Conservation (phyloP, 2,888 invertebrate genomes). For the Apodemia hepburni region DNA sequence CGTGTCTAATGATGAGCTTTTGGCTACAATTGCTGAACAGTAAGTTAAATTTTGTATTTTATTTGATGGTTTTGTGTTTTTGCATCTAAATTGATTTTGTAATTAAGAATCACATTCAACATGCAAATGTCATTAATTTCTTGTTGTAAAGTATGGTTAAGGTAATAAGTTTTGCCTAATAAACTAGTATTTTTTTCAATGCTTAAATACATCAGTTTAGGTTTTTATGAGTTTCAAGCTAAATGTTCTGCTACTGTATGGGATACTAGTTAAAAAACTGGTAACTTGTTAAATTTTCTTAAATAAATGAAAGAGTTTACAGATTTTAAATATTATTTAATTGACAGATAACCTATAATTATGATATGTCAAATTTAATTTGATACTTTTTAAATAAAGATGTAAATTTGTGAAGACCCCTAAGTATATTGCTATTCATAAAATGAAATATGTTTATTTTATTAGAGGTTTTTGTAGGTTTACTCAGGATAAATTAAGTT, state of each 20-base stretch:
- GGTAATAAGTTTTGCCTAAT: too few species aligned
- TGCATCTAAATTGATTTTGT: not conserved
- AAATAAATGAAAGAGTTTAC: conserved; percentile 20
- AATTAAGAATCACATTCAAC: not conserved
- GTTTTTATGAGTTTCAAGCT: not conserved
- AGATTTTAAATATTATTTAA: conserved; percentile 28
- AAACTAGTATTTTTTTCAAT: not conserved
- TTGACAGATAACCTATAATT: conserved; percentile 58
- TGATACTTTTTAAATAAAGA: not conserved
- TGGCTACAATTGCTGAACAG: conserved; percentile 94
- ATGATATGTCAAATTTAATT: conserved; percentile 17
- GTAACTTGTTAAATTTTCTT: conserved; percentile 10
- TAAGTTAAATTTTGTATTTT: conserved; percentile 70
- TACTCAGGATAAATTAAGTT: too few species aligned
- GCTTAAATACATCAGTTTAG: not conserved
- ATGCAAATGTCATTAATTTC: not conserved
- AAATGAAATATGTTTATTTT: not conserved
- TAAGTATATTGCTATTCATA: not conserved
- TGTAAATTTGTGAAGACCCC: not conserved
- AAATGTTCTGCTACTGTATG: not conserved
- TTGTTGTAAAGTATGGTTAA: not conserved
- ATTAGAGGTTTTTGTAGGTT: too few species aligned
- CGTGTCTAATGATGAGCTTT: conserved; percentile 94
- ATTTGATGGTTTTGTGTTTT: not conserved
- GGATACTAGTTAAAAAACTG: not conserved